phyloP scores from a whole-genome alignment of 2,797 vertebrate species.

The Bothrops alternatus region DNA sequence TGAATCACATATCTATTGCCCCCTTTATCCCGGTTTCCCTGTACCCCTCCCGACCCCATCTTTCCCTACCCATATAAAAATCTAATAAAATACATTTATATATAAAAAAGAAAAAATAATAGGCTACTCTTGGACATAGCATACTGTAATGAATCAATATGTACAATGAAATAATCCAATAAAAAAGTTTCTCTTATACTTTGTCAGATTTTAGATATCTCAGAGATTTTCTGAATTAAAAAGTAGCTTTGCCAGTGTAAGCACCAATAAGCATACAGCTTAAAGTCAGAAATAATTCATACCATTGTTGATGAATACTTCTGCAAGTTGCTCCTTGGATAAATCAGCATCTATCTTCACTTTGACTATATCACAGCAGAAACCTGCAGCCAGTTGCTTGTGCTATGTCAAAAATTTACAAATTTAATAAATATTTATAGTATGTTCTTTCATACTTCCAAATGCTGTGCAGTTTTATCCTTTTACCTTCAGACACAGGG shows the following conservation, averaged over 20 bases:
- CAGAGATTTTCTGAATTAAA: background rate
- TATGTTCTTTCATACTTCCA: background rate
- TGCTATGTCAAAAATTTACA: slow-evolving; percentile 72
- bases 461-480: slow-evolving; percentile 11
- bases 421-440: slow-evolving; percentile 30
- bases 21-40: too few relatives aligned
- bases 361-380: slow-evolving; percentile 82
- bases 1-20: too few relatives aligned
- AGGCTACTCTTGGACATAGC: background rate
- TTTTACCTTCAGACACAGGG: slow-evolving; percentile 86
- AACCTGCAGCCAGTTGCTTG: slow-evolving; percentile 82
- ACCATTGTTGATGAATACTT: slow-evolving; percentile 88
- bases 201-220: background rate
- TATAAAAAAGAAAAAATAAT: too few relatives aligned
- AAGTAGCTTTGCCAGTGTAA: background rate
- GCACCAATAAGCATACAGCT: background rate
- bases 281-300: slow-evolving; percentile 49
- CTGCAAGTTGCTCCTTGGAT: slow-evolving; percentile 88
- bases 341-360: slow-evolving; percentile 85
- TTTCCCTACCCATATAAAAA: too few relatives aligned
- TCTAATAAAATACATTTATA: too few relatives aligned
- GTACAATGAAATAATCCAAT: background rate
- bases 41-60: too few relatives aligned
- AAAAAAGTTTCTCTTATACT: background rate
- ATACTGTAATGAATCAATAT: background rate